A percentile compares a stretch with the other conserved stretches of the same genome.
Evolutionary conservation across 2,888 invertebrate species (phyloP).

Genomic region (Boloria euphrosyne): DNA sequence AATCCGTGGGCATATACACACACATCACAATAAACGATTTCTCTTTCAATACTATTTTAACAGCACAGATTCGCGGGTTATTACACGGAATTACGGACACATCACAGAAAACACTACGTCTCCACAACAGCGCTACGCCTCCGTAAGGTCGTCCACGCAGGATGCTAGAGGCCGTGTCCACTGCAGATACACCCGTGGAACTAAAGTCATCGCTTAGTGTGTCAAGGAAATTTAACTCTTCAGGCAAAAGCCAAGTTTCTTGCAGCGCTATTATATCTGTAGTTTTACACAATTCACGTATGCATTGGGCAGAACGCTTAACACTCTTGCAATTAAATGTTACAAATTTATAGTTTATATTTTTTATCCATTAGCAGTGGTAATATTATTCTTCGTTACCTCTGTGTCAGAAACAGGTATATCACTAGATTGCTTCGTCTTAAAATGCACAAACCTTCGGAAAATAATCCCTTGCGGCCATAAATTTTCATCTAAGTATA

Average conservation of each 20-base stretch:
- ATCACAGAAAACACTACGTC: constrained; percentile 1
- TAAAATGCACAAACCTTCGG: constrained; percentile 42
- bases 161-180: no score
- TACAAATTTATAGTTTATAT: constrained; percentile 14
- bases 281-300: constrained; percentile 8
- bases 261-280: constrained; percentile 23
- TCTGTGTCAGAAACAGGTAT: no score
- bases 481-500: constrained; percentile 39
- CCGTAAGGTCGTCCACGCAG: background rate
- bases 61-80: background rate
- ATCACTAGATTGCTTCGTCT: no score
- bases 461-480: constrained; percentile 45
- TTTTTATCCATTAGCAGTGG: background rate
- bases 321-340: constrained; percentile 25
- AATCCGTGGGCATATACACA: constrained; percentile 41
- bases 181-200: constrained; percentile 4
- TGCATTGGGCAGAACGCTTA: constrained; percentile 17
- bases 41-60: background rate
- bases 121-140: background rate
- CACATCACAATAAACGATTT: background rate
- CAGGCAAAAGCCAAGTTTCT: constrained; percentile 15
- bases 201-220: background rate
- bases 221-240: constrained; percentile 1
- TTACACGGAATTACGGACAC: background rate
- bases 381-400: no score